Base-by-base conservation (phyloP, 64 coral and sea anemone genomes). In the Montipora cactus region DNA sequence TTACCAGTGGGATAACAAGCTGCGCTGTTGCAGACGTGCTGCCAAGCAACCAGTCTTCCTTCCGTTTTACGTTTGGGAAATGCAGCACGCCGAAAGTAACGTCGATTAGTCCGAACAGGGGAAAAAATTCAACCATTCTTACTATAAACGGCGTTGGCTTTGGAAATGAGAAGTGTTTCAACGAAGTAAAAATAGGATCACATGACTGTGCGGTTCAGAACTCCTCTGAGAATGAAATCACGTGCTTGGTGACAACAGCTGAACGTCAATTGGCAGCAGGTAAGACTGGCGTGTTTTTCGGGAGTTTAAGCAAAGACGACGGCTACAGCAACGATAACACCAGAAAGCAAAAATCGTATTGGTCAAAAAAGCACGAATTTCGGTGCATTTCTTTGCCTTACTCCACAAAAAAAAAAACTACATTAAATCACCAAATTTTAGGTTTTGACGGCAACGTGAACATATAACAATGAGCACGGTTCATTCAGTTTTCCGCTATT, bases 11-110 rank as follows among this genome's bases (percentile, higher is more conserved):
- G 8, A 87, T 95, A 15, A 23, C 94, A 72, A 3, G 19, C 71
- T 95, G 89, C 64, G 20, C 37, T 37, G 37, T 0, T 37, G 37
- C 15, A 44, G 58, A 37, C 12, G 19, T 55, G 59, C 78, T 77
- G 8, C 11, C 78, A 81, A 91, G 37, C 21, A 79, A 70, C 58
- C n/a, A 22, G 23, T 49, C 74, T 1, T 75, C 15, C 9, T 79
- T 51, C 18, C 64, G 49, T 37, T 95, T 91, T 70, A 66, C 66
- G 74, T 95, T 91, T 72, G 78, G 75, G 72, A 81, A 91, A 44
- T 95, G 94, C 44, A 88, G 89, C 46, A 95, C 94, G 59, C 94
- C 94, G 58, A 76, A 95, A 91, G 89, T 95, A 16, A 91, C 73
- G 73, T 91, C 81, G 48, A 57, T 95, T 20, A 72, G n/a, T 11